Base-by-base conservation (phyloP, 2,797 vertebrate species). In the Neomorphus geoffroyi region DNA sequence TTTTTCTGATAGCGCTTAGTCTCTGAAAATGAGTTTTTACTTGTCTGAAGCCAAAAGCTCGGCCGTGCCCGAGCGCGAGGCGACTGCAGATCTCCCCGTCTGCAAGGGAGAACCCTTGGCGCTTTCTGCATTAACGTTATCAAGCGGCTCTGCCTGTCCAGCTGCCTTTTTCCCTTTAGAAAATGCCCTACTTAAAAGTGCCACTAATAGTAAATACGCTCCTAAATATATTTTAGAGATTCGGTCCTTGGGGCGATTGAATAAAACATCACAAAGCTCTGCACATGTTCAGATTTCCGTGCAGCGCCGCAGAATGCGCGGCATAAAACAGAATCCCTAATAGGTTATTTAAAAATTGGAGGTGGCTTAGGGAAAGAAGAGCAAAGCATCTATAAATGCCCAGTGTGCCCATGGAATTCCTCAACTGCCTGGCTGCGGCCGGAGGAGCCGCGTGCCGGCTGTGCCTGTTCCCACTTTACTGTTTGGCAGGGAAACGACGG, bases 21-120 rank as follows among this genome's bases (percentile, higher is more conserved):
- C 72, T 43, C 61, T 10, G 39, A 13, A 37, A 67, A 39, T 5
- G 75, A 14, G 61, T 18, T 72, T n/a, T 46, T 18, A 2, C 21
- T 39, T 13, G 30, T 17, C 64, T 11, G 35, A 18, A 60, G 57
- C 18, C 74, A 16, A 2, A 27, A 37, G 26, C 66, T 32, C 0
- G 0, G 57, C 75, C 1, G 0, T 58, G 51, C 41, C 66, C 2
- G 33, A 15, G 62, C 18, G 0, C 39, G 1, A 1, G 4, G 30
- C 10, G 3, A 4, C 57, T 23, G 0, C 26, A 3, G 28, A 7
- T 22, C 74, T 32, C 4, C 0, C 60, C 71, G 41, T 45, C 0
- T 2, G 1, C 3, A 2, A 24, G 54, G 54, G 12, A 17, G 9
- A 10, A 10, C 18, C 79, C 71, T 21, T 32, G 1, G 39, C 17